These are phyloP conservation scores for Argyra leucocephala DNA, from an alignment of 2,888 invertebrate genomes.

Conservation along the genomic window DNA sequence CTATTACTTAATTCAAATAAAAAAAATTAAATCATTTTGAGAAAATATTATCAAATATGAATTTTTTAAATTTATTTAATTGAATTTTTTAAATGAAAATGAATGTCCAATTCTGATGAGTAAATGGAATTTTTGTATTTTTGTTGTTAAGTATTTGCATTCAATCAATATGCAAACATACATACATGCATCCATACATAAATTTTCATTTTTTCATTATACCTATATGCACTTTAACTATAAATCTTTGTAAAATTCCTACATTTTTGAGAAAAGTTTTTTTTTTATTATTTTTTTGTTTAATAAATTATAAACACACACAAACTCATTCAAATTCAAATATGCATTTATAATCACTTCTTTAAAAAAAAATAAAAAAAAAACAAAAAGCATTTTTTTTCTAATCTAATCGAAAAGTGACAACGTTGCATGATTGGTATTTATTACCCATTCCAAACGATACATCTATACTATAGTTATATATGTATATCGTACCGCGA, in stretches of 20 bases:
- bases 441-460: neutral
- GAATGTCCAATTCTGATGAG: no score
- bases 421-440: slow-evolving; percentile 1
- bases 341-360: neutral
- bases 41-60: no score
- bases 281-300: neutral
- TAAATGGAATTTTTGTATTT: no score
- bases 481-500: neutral
- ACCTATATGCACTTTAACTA: neutral
- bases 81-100: no score
- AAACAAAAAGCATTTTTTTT: neutral
- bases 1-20: no score
- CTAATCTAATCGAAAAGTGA: slow-evolving; percentile 1
- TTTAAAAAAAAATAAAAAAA: neutral
- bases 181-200: no score
- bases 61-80: no score
- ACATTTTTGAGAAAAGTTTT: neutral
- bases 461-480: neutral
- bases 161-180: no score
- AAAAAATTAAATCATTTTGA: no score
- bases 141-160: no score
- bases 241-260: neutral
- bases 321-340: neutral
- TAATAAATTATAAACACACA: neutral
- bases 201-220: no score